Base-by-base conservation (phyloP, 1,140 invertebrate genomes). In the Octopus bimaculoides region DNA sequence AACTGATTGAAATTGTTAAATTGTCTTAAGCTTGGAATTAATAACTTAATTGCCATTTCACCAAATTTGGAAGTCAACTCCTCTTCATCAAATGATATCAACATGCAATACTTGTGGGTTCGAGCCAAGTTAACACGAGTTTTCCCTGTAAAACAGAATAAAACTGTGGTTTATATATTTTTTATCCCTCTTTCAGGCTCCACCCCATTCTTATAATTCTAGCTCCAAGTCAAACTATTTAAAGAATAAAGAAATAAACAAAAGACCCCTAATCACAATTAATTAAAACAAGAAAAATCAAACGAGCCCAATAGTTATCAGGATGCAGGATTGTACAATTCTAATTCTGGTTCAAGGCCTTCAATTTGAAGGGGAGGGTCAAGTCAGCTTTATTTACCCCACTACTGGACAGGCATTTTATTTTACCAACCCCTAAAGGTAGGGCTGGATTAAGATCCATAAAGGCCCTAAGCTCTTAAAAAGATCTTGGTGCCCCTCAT, bases 241-340 rank as follows among this genome's bases (percentile, higher is more conserved):
- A 61, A 17, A 3, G 9, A 10, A 61, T 61, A 1, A 9, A 61
- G 9, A 61, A 61, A 10, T 61, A 61, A 17, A 61, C 56, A 61
- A 61, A 10, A 17, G 9, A 17, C 17, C 1, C 56, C 17, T 17
- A 61, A 9, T 10, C 17, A 61, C 56, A 61, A 1, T 10, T 17
- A 61, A 9, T 9, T 61, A 17, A 10, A 61, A n/a, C n/a, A n/a
- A n/a, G 9, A 61, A 66, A 55, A 83, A 20, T 14, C 52, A 56
- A 81, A 83, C 55, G 79, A 77, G 73, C 75, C 69, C 78, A 81
- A 79, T 17, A 75, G 76, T 17, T 80, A 20, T 9, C 73, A 75
- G n/a, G 77, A n/a, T 20, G 10, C 41, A n/a, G n/a, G 26, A 41
- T 41, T 41, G 2, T 41, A 41, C 2, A 41, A 41, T 41, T 41